A percentile compares a stretch with the other conserved stretches of the same genome.
These are phyloP conservation scores for Pseudorhiza aurosa DNA, from an alignment of 30 jellyfish, hydroid and myxozoan genomes.

Conservation along the genomic window DNA sequence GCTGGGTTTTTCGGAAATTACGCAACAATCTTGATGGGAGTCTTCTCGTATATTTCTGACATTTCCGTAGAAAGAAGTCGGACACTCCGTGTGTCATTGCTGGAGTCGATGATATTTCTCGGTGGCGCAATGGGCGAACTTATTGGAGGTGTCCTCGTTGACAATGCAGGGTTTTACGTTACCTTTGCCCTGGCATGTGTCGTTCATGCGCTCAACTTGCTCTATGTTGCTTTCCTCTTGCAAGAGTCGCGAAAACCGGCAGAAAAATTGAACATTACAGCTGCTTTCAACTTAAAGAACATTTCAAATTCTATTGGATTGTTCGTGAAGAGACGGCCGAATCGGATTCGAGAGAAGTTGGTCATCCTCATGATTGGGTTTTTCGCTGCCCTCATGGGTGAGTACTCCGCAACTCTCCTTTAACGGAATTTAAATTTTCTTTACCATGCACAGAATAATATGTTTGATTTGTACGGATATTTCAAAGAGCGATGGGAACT, in stretches of 20 bases:
- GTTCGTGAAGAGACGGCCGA: slow-evolving; percentile 39
- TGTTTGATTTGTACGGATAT: too few species aligned
- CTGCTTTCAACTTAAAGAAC: neutral
- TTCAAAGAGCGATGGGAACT: too few species aligned
- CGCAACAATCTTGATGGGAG: slow-evolving; percentile 76
- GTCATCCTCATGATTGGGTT: slow-evolving; percentile 50
- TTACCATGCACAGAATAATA: neutral
- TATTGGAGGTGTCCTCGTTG: slow-evolving; percentile 81
- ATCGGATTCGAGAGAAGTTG: slow-evolving; percentile 25
- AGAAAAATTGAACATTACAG: slow-evolving; percentile 5
- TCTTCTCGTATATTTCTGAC: slow-evolving; percentile 89
- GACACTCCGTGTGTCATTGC: slow-evolving; percentile 73
- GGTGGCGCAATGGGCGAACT: slow-evolving; percentile 77
- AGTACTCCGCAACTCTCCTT: too few species aligned
- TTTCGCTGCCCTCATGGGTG: slow-evolving; percentile 52
- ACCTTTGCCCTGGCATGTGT: slow-evolving; percentile 65
- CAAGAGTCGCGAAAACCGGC: slow-evolving; percentile 73
- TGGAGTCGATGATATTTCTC: slow-evolving; percentile 80
- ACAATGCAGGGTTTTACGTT: slow-evolving; percentile 62
- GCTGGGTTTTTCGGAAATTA: slow-evolving; percentile 88
- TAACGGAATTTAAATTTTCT: neutral
- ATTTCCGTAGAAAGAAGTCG: slow-evolving; percentile 58
- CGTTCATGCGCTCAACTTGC: slow-evolving; percentile 23
- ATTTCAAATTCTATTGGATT: slow-evolving; percentile 27
- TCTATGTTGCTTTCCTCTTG: slow-evolving; percentile 49